phyloP scores from a whole-genome alignment of 2,113 vertebrate genomes.

The Tenebrosternarchus preto region DNA sequence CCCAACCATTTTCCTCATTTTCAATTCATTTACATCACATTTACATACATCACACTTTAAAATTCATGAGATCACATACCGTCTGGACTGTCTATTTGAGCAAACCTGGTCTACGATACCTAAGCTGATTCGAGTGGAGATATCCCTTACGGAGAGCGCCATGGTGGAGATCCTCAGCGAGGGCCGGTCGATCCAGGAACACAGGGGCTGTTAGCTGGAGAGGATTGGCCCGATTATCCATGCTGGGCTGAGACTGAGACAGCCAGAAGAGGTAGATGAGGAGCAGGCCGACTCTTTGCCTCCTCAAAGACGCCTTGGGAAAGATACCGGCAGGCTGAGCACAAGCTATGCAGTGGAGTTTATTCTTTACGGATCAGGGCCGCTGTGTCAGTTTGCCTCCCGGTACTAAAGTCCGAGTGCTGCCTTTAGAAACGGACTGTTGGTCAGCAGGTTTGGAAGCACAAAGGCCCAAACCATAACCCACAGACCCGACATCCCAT shows the following conservation, averaged over 20 bases:
- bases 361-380: constrained; percentile 24
- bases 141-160: constrained; percentile 34
- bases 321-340: constrained; percentile 28
- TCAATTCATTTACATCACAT: constrained; percentile 46
- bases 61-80: constrained; percentile 37
- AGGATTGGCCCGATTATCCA: constrained; percentile 45
- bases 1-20: constrained; percentile 17
- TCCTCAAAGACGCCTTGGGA: constrained; percentile 44
- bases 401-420: constrained; percentile 20
- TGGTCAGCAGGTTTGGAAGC: constrained; percentile 24
- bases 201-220: constrained; percentile 24
- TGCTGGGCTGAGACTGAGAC: constrained; percentile 41
- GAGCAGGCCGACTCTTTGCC: constrained; percentile 46
- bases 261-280: constrained; percentile 57
- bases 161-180: constrained; percentile 26
- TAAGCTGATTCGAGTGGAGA: constrained; percentile 37
- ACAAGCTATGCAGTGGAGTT: constrained; percentile 10
- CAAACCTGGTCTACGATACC: constrained; percentile 29
- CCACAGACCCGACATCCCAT: constrained; percentile 24
- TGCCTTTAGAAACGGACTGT: not conserved
- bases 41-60: constrained; percentile 42
- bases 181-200: constrained; percentile 25
- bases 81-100: constrained; percentile 28
- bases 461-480: constrained; percentile 30
- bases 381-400: constrained; percentile 25